Evolutionary conservation across 2,113 vertebrate genomes (phyloP), one percentile per base, ranked within the genome.

Genomic region (Cheirogaleus medius): DNA sequence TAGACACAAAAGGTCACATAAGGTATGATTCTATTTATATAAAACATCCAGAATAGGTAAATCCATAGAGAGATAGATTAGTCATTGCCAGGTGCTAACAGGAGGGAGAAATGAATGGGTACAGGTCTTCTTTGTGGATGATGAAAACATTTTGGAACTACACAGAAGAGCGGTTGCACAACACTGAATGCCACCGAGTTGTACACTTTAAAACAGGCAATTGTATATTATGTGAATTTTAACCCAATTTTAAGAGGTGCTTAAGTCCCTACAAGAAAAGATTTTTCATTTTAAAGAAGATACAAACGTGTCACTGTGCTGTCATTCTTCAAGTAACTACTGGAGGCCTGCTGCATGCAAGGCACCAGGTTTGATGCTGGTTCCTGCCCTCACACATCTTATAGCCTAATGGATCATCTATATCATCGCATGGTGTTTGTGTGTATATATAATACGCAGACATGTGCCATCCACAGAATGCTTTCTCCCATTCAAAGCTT

Each of bases 261-360:
- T 2, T 42, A 63, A 89, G 0, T 29, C 3, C 32, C 64, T 47
- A n/a, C 9, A 74, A 47, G 25, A 66, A 25, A 82, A 56, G 34
- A 17, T 54, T 68, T 78, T 42, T 32, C 29, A 15, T 80, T 63
- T 76, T 32, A n/a, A 42, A 14, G 13, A 44, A 60, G 29, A 25
- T 21, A 18, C 3, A 5, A 49, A 47, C 0, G 1, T 37, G 32
- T 77, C n/a, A 21, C 4, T 7, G 10, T 49, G 23, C 29, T 20
- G 8, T 74, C 15, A 42, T 18, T 91, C 18, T 34, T 74, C 44
- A 18, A 47, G 66, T 49, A 76, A 20, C 68, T 39, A 2, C 2
- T 25, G 20, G 37, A 77, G 78, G 52, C 25, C 84, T 81, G 29
- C 44, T 27, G 13, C 2, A 4, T 3, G 2, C 21, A 21, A 64